Evolutionary conservation across 2,888 invertebrate genomes (phyloP), one percentile per base, ranked within the genome.

Genomic region (Lottia gigantea): DNA sequence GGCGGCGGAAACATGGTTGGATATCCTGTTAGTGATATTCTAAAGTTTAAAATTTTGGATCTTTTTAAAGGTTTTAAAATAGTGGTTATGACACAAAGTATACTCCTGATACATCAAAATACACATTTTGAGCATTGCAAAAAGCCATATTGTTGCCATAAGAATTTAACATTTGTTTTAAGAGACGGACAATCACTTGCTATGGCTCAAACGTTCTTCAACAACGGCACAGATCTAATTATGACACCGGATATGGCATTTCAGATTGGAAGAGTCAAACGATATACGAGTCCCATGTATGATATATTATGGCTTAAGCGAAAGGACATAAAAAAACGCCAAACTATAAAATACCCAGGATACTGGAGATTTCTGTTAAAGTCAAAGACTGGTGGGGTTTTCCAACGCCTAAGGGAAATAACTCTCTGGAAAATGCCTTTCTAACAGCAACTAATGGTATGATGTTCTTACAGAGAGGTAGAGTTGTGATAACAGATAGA

Each of bases 241-340:
- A 64, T 77, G 47, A 67, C 71, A 14, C 77, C 77, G 0, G 77
- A 77, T 64, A 74, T 74, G 64, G 77, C 77, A 8, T 74, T 73
- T 45, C 72, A 69, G 45, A 71, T 74, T 6, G 74, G 74, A 0
- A 23, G 47, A 19, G 70, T 75, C 25, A 46, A 62, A 15, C 61
- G 73, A 23, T 55, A 71, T 46, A 70, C 72, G 68, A 47, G 46
- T 16, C 68, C 64, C 12, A 61, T 47, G 19, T 8, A 76, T 61
- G 77, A 78, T 46, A 66, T 78, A 15, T 15, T 76, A 16, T 78
- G 78, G 78, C 66, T 74, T 7, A 70, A 66, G n/a, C 55, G 78
- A 23, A 31, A 1, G 0, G 78, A 76, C 45, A 8, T 0, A 7
- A 76, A 78, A n/a, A n/a, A 61, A 62, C 66, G 2, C 68, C 74